Base-by-base conservation (phyloP, 2,888 invertebrate species). In the Oscheius myriophilus region DNA sequence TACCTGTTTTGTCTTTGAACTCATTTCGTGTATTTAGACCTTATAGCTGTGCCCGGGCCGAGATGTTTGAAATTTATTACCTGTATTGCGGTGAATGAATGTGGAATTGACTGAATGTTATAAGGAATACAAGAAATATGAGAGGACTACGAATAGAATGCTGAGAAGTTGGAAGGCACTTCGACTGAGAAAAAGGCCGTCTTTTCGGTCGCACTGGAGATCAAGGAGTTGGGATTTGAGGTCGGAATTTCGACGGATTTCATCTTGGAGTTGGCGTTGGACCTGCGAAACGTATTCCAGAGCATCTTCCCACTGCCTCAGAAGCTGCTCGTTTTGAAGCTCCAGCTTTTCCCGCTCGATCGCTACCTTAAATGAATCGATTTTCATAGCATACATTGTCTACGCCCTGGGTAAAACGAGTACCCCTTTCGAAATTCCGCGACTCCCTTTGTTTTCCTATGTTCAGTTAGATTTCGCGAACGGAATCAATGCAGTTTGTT, bases 211-310 rank as follows among this genome's bases (percentile, higher is more conserved):
- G 49, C 61, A 62, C 21, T 70, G 69, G 33, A 70, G 45, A 18
- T 72, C 71, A 9, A 55, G 67, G 65, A 71, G 66, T 49, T 76
- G 71, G 25, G 39, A 49, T 69, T 74, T 73, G 61, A 74, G 54
- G n/a, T 72, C 49, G 1, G 66, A 53, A 25, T 71, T 77, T 33
- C 72, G 39, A 33, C 71, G 73, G 46, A 78, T 67, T 59, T 78
- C 78, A 23, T 78, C 75, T 57, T 78, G 78, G 42, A 78, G 69
- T 70, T 78, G 78, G 16, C 71, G 70, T 67, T 78, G 78, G 4
- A 78, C 78, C 78, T 78, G 46, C n/a, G 73, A 67, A 16, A 78
- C 76, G 49, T 78, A 78, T 69, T 78, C 78, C 62, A 78, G 52
- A 9, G 78, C 72, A 49, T 78, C 78, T 42, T 76, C 78, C 78